These are phyloP conservation scores for Euthynnus affinis DNA, from an alignment of 2,797 vertebrate genomes.

Conservation along the genomic window DNA sequence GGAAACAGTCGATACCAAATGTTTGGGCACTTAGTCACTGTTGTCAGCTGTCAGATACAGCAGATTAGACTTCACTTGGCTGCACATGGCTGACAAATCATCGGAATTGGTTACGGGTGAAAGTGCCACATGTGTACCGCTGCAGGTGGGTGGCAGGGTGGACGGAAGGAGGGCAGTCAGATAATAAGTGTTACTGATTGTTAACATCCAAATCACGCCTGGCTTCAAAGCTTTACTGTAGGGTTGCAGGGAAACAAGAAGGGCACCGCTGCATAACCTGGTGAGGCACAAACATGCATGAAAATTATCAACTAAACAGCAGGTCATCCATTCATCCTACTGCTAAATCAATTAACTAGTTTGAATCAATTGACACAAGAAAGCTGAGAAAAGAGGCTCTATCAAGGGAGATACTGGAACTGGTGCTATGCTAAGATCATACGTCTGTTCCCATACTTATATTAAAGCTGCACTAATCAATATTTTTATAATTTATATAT, in stretches of 20 bases:
- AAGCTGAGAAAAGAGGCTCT: background rate
- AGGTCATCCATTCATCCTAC: background rate
- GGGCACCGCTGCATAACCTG: background rate
- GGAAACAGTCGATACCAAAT: slow-evolving; percentile 77
- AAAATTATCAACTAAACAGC: background rate
- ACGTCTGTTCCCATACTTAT: background rate
- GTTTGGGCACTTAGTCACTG: slow-evolving; percentile 79
- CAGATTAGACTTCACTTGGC: slow-evolving; percentile 72
- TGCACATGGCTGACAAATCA: slow-evolving; percentile 73
- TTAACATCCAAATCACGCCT: slow-evolving; percentile 30
- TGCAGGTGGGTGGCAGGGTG: slow-evolving; percentile 39
- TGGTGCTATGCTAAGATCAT: background rate
- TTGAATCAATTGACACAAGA: background rate
- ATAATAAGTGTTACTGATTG: slow-evolving; percentile 32
- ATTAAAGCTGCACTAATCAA: background rate
- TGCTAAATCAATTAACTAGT: background rate
- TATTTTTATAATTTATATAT: background rate
- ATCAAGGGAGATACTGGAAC: background rate
- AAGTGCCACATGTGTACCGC: slow-evolving; percentile 53
- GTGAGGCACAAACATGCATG: background rate
- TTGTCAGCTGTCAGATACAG: slow-evolving; percentile 79
- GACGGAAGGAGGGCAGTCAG: slow-evolving; percentile 10
- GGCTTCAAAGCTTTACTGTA: slow-evolving; percentile 2
- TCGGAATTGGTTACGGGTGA: slow-evolving; percentile 50
- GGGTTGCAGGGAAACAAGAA: background rate